These are phyloP conservation scores for Tipula unca DNA, from an alignment of 2,888 invertebrate species.

Conservation along the genomic window DNA sequence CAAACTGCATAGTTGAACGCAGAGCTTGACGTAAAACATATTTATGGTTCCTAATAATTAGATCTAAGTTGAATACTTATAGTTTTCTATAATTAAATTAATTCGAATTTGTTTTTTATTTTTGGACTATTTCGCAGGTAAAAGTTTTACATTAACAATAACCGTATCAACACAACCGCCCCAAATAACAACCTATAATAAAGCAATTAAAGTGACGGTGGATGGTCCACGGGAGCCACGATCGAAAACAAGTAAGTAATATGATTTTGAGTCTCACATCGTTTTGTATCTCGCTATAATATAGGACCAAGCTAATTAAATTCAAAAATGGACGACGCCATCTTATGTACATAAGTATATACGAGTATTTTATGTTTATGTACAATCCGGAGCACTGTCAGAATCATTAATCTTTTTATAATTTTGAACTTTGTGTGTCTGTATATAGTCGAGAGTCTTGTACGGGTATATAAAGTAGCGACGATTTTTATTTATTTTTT, in stretches of 20 bases:
- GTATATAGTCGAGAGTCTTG: neutral
- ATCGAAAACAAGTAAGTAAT: conserved; percentile 79
- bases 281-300: neutral
- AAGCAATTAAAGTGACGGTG: conserved; percentile 96
- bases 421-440: neutral
- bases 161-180: conserved; percentile 89
- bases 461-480: neutral
- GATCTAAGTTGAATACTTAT: no score
- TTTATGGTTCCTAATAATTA: no score
- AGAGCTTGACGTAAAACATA: no score
- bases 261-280: neutral
- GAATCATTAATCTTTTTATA: neutral
- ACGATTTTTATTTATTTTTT: neutral
- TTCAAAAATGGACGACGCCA: neutral
- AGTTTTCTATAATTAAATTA: no score
- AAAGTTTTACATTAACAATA: conserved; percentile 95
- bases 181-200: conserved; percentile 92
- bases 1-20: no score
- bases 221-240: conserved; percentile 94
- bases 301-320: neutral
- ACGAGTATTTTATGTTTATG: neutral
- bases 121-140: conserved; percentile 58
- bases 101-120: neutral
- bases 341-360: no score
- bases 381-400: neutral